These are phyloP conservation scores for Boloria selene DNA, from an alignment of 2,888 invertebrate species.

Conservation along the genomic window DNA sequence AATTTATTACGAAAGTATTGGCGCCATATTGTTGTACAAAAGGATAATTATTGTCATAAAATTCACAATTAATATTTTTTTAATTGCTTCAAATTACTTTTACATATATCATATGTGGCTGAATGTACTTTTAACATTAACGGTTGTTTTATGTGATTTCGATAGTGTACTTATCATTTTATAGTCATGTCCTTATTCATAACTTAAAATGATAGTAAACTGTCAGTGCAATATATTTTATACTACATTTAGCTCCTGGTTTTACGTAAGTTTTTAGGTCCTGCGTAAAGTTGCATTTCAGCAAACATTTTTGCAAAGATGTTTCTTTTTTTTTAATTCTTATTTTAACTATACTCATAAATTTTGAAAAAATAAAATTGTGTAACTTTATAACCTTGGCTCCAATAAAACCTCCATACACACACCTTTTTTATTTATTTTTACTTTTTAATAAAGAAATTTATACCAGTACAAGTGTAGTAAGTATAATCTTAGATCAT, in stretches of 20 bases:
- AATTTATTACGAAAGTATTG: slow-evolving; percentile 16
- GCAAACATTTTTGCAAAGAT: no score
- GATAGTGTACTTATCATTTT: slow-evolving; percentile 7
- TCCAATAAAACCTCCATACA: no score
- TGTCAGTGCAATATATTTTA: neutral
- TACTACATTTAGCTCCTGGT: neutral
- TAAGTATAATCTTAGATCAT: no score
- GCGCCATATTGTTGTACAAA: slow-evolving; percentile 16
- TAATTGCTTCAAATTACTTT: slow-evolving; percentile 10
- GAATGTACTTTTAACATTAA: neutral
- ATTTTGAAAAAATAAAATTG: no score
- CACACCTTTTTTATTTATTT: no score
- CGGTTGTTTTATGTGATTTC: slow-evolving; percentile 3
- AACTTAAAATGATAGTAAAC: neutral
- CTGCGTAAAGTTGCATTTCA: no score
- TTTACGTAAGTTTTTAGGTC: neutral
- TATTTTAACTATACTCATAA: no score
- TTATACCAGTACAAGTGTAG: no score
- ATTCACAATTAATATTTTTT: slow-evolving; percentile 7
- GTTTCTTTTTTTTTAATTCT: no score
- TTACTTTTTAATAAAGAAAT: no score
- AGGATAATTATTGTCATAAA: neutral
- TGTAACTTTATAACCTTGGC: no score
- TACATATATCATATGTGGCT: neutral
- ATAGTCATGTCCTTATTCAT: neutral